These are phyloP conservation scores for Pteropus rufus DNA, from an alignment of 2,797 vertebrate genomes.

Conservation along the genomic window DNA sequence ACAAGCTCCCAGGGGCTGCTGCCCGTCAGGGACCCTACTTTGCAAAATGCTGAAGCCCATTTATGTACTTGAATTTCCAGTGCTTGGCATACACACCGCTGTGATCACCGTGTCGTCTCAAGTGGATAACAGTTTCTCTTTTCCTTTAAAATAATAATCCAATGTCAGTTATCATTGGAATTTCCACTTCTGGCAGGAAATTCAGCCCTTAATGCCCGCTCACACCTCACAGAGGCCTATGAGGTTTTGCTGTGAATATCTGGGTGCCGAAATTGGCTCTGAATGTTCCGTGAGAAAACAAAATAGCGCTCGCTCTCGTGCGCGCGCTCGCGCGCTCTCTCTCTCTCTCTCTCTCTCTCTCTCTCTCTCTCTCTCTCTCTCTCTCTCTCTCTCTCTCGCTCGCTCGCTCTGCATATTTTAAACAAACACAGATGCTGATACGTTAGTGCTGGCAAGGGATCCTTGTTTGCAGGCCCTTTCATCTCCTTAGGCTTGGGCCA, in stretches of 20 bases:
- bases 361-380: not conserved
- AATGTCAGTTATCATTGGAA: constrained; percentile 59
- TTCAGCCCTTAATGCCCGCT: constrained; percentile 34
- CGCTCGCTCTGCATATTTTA: constrained; percentile 64
- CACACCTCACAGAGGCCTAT: constrained; percentile 42
- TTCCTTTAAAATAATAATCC: constrained; percentile 54
- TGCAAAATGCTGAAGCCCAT: not conserved
- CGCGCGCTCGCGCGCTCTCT: rapidly evolving
- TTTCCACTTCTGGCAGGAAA: constrained; percentile 60
- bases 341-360: too few relatives aligned
- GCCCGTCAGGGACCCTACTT: not conserved
- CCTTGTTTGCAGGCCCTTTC: constrained; percentile 52
- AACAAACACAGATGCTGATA: constrained; percentile 69
- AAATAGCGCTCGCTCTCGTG: not conserved
- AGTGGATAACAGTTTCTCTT: constrained; percentile 50
- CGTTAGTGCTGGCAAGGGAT: constrained; percentile 56
- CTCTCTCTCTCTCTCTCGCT: not conserved
- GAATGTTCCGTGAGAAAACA: constrained; percentile 64
- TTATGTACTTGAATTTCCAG: constrained; percentile 1
- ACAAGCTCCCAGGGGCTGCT: not conserved
- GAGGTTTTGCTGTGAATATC: constrained; percentile 66
- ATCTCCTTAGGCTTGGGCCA: constrained; percentile 60
- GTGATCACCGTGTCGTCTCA: not conserved
- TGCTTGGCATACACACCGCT: not conserved
- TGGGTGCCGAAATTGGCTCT: constrained; percentile 69